Percentiles rank a stretch among this genome's conserved stretches.
phyloP scores from a whole-genome alignment of 2,113 vertebrate genomes.

The Tonatia bakeri region DNA sequence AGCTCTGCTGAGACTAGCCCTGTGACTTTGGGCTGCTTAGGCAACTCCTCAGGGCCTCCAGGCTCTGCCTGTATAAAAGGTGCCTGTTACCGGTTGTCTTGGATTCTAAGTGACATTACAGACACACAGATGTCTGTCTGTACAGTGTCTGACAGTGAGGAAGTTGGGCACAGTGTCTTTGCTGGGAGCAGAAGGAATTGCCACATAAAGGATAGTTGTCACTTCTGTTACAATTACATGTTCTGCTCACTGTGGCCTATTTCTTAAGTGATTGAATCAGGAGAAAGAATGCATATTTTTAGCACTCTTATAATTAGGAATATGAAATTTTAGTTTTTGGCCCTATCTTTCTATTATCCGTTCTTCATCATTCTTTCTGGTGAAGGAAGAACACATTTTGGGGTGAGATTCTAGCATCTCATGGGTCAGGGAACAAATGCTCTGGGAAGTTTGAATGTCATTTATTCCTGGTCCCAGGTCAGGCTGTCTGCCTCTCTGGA shows the following conservation, averaged over 20 bases:
- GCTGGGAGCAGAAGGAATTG: not conserved
- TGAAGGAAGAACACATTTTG: not conserved
- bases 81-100: not conserved
- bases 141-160: not conserved
- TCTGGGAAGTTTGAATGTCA: not conserved
- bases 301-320: not conserved
- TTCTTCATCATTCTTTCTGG: not conserved
- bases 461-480: not conserved
- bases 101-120: not conserved
- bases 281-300: not conserved
- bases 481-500: not conserved
- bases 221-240: not conserved
- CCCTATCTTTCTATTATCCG: not conserved
- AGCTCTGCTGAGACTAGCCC: not conserved
- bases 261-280: not conserved
- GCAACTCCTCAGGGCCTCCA: not conserved
- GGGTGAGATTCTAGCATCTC: not conserved
- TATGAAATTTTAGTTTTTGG: not conserved
- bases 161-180: not conserved
- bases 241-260: not conserved
- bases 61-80: not conserved
- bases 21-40: not conserved
- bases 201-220: not conserved
- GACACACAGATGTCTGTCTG: not conserved
- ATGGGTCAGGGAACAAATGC: not conserved